Evolutionary conservation across 2,888 invertebrate species (phyloP), one percentile per base, ranked within the genome.

Genomic region (Sclerodermus sp.): DNA sequence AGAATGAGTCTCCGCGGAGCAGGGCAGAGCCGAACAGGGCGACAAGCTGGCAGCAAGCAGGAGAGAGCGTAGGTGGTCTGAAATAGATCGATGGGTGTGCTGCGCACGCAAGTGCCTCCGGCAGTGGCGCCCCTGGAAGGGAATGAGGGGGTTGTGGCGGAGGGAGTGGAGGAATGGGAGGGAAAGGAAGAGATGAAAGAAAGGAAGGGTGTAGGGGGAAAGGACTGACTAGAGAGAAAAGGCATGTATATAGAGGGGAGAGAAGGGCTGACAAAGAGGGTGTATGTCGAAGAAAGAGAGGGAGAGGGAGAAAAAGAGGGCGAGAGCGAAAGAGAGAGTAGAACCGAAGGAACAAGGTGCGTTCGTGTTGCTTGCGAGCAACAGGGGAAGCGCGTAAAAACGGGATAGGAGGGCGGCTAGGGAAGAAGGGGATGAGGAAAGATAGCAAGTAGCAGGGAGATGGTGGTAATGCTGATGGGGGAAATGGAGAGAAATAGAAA

Each of bases 61-160:
- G 38, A 17, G 38, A 17, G 17, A 38, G 59, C 15, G 38, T 64
- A 64, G 61, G 64, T 64, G 64, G 63, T 63, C 63, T 63, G 56
- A 64, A 64, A 64, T 68, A 69, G 69, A 69, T 69, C 68, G 69
- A 69, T 69, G 68, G 56, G 62, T 58, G 63, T 57, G 69, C 54
- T 69, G 68, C 69, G 69, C 68, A 69, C 69, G 69, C 69, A 69
- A 67, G 61, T 53, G 55, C 56, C 65, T 60, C 63, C 61, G 58
- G 53, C 62, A 53, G 52, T 52, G 49, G 51, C 47, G 51, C 49
- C 53, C 58, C 57, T 58, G 54, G 55, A 56, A 56, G 56, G 54
- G 64, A 8, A 34, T 50, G 51, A 63, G 57, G 58, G 55, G 57
- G 49, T 45, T 52, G 36, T 45, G 54, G 48, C 48, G 58, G 39